Base-by-base conservation (phyloP, 2,113 vertebrate species). In the Zootoca vivipara region DNA sequence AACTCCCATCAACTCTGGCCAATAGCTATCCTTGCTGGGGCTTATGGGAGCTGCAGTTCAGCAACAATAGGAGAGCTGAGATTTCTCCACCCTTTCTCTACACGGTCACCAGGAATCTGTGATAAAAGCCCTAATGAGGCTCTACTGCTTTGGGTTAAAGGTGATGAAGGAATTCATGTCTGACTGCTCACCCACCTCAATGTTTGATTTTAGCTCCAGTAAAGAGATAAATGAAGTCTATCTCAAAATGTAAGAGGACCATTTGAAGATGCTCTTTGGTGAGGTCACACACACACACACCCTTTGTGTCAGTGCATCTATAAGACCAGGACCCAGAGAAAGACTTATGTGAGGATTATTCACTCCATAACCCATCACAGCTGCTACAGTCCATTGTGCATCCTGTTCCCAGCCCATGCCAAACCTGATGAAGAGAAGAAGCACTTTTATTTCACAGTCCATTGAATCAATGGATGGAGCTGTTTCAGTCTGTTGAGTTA, bases 401-500 rank as follows among this genome's bases (percentile, higher is more conserved):
- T 81, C 38, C 18, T 70, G 7, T 38, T 8, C 6, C 12, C 58
- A 15, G 35, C 3, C 64, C 40, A 1, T 30, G 65, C 26, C 52
- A 84, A 85, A 78, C 73, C 69, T 88, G 91, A 18, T 30, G 9
- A 74, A 52, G 46, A 52, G 89, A 13, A 91, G 38, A 94, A 93
- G 2, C 3, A 75, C 87, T 77, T 94, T 89, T 91, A 93, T 94
- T 94, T 96, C 92, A 94, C 3, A 3, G 91, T 73, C 89, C 92
- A 92, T 24, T 91, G 90, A 91, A 70, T 88, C 89, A 83, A 64
- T 42, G 92, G 87, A 94, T 89, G 83, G 83, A 93, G 83, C 81
- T 89, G 35, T 90, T 94, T 92, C 94, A 80, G 85, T 88, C 80
- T 87, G 81, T 92, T 94, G 90, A 22, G 69, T 90, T 91, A 90